phyloP scores from a whole-genome alignment of 53 echinoderm and acorn worm species.

The Mesocentrotus franciscanus region DNA sequence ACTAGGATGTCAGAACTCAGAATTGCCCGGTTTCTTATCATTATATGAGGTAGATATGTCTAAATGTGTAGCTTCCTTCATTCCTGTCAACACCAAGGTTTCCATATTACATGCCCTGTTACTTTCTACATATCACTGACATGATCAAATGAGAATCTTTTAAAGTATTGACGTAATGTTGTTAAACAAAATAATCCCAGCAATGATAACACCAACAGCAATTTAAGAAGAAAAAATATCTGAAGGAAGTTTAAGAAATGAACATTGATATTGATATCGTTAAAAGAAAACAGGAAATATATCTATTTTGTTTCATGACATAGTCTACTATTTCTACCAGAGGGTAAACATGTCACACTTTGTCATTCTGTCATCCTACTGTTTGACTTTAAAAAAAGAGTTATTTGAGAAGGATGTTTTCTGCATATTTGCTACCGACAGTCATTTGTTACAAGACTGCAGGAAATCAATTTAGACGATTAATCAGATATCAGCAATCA shows the following conservation, averaged over 20 bases:
- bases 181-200: background rate
- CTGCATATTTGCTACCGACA: background rate
- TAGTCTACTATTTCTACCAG: background rate
- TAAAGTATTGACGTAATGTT: background rate
- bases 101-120: background rate
- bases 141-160: background rate
- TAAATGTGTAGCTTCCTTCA: background rate
- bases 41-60: background rate
- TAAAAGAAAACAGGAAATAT: background rate
- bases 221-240: background rate
- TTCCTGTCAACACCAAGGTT: background rate
- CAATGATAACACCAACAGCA: background rate
- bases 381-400: background rate
- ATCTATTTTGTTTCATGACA: background rate
- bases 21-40: background rate
- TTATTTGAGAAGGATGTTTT: conserved; percentile 1
- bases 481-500: background rate
- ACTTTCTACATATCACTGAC: background rate
- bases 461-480: background rate
- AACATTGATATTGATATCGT: background rate
- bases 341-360: background rate
- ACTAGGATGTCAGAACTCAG: background rate
- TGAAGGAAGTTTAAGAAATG: background rate
- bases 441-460: background rate
- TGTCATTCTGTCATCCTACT: background rate